These are phyloP conservation scores for Sebastes cheni DNA, from an alignment of 2,797 vertebrate genomes.

Conservation along the genomic window DNA sequence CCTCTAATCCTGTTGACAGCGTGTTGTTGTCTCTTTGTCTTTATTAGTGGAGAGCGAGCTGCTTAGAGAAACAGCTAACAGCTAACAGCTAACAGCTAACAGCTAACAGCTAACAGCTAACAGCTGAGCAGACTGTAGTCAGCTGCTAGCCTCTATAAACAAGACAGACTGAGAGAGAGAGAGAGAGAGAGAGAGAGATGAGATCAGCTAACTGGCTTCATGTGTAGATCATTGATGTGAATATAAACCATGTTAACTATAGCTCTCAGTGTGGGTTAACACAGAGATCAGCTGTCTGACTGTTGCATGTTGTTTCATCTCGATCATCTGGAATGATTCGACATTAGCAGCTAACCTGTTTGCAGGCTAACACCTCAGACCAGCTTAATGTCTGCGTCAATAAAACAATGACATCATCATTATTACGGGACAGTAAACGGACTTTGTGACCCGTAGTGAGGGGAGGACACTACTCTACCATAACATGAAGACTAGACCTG, in stretches of 20 bases:
- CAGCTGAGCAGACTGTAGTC: too few species aligned
- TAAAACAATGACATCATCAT: not conserved
- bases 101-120: too few species aligned
- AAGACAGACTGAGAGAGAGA: too few species aligned
- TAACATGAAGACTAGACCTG: not conserved
- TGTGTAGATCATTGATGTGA: not conserved
- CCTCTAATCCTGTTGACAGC: too few species aligned
- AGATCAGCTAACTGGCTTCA: fast-evolving
- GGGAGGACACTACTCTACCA: not conserved
- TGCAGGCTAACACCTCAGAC: conserved; percentile 1
- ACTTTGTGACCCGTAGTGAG: not conserved
- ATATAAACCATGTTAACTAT: too few species aligned
- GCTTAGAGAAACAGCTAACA: too few species aligned
- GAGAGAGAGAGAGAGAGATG: too few species aligned
- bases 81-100: too few species aligned
- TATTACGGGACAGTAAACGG: too few species aligned
- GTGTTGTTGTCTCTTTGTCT: too few species aligned
- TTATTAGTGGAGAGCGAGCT: too few species aligned
- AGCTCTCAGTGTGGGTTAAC: not conserved
- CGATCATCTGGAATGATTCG: not conserved
- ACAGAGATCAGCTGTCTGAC: not conserved
- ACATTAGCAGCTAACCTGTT: not conserved
- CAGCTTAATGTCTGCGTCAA: not conserved
- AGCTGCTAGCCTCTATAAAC: too few species aligned
- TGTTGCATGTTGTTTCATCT: fast-evolving